Percentiles rank a stretch among this genome's conserved stretches.
These are phyloP conservation scores for Pristiophorus japonicus DNA, from an alignment of 2,113 vertebrate species.

Conservation along the genomic window DNA sequence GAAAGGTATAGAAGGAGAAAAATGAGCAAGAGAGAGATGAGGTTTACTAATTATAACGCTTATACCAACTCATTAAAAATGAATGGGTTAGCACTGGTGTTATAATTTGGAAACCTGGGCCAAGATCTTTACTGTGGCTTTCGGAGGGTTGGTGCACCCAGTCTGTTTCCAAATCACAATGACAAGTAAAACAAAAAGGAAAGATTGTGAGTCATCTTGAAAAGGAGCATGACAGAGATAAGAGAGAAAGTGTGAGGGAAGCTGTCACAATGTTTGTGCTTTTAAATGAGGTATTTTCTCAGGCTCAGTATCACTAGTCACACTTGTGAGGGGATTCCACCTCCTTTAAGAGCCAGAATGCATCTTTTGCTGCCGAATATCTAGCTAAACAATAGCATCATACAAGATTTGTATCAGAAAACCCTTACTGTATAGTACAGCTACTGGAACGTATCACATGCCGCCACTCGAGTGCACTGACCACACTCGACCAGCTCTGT, in stretches of 20 bases:
- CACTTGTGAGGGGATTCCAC: too few species aligned
- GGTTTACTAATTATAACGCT: not conserved
- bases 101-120: not conserved
- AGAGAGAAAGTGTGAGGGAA: not conserved
- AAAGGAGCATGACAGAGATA: not conserved
- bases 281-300: too few species aligned
- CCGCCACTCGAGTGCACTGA: too few species aligned
- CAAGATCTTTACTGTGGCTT: not conserved
- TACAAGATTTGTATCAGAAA: too few species aligned
- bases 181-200: not conserved
- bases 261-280: not conserved
- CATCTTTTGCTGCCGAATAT: too few species aligned
- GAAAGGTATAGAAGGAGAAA: not conserved
- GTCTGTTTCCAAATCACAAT: not conserved
- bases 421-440: too few species aligned
- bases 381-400: too few species aligned
- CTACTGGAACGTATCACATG: too few species aligned
- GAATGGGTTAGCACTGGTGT: not conserved
- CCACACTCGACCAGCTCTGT: too few species aligned
- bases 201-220: not conserved
- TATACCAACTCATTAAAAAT: not conserved
- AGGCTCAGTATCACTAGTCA: too few species aligned
- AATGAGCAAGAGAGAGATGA: not conserved
- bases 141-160: not conserved
- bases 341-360: too few species aligned